Conservation (phyloP, 2,888 invertebrate genomes). For the Dynastes grantii region DNA sequence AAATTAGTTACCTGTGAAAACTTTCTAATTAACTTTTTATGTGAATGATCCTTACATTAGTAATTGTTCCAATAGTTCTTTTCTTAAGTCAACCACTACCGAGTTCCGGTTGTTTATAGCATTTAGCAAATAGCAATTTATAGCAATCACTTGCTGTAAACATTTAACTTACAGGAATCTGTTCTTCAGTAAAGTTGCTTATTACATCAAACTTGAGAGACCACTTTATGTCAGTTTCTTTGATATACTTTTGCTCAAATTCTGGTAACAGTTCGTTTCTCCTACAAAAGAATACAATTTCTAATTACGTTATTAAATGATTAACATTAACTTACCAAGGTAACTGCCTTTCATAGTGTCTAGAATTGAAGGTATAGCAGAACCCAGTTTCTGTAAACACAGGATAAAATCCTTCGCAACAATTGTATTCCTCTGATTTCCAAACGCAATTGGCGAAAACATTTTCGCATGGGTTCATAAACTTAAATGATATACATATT, state of each 20-base stretch:
- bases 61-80: too few species aligned
- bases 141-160: background rate
- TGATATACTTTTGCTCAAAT: conserved; percentile 74
- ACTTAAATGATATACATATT: conserved; percentile 65
- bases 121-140: too few species aligned
- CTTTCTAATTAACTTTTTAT: too few species aligned
- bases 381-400: conserved; percentile 85
- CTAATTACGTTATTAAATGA: too few species aligned
- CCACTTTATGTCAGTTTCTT: conserved; percentile 80
- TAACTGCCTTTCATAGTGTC: conserved; percentile 72
- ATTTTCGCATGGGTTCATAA: conserved; percentile 76
- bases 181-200: conserved; percentile 51
- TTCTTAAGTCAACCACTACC: too few species aligned
- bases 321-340: conserved; percentile 67
- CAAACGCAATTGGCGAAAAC: conserved; percentile 78
- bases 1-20: too few species aligned
- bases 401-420: conserved; percentile 78
- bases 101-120: too few species aligned
- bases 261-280: conserved; percentile 69
- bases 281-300: conserved; percentile 64
- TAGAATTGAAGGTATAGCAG: conserved; percentile 82
- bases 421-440: conserved; percentile 78
- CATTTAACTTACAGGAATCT: conserved; percentile 32
- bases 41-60: too few species aligned
- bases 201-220: conserved; percentile 72